Evolutionary conservation across 1,140 invertebrate genomes (phyloP).

Genomic region (Glossosoma conforme): DNA sequence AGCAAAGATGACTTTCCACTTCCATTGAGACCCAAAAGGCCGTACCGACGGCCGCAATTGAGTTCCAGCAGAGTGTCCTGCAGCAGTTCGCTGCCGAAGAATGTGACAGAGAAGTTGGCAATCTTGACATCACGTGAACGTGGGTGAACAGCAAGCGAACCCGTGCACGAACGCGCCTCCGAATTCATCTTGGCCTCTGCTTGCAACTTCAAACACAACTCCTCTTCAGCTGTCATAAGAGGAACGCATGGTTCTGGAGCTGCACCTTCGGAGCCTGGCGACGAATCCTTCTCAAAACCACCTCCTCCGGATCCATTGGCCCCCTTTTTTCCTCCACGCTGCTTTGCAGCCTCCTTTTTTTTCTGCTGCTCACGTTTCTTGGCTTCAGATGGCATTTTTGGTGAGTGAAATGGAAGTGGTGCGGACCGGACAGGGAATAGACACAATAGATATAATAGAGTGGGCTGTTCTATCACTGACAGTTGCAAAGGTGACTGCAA

Average conservation of each 20-base stretch:
- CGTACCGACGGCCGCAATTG: constrained; percentile 95
- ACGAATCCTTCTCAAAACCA: constrained; percentile 33
- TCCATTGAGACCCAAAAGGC: constrained; percentile 93
- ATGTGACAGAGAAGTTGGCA: constrained; percentile 95
- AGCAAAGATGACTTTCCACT: constrained; percentile 92
- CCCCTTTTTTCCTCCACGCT: constrained; percentile 65
- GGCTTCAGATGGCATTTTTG: constrained; percentile 91
- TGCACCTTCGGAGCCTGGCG: not conserved
- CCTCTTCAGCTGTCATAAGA: constrained; percentile 66
- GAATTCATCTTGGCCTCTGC: constrained; percentile 87
- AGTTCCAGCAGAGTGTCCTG: constrained; percentile 95
- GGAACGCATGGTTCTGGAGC: too few species aligned
- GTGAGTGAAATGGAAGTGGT: not conserved
- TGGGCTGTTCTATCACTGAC: too few species aligned
- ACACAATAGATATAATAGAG: too few species aligned
- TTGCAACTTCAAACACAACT: constrained; percentile 82
- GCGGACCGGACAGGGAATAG: too few species aligned
- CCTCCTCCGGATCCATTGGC: constrained; percentile 41
- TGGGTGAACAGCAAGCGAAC: constrained; percentile 90
- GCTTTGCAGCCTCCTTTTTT: constrained; percentile 92
- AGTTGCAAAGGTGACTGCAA: too few species aligned
- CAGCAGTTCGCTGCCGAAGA: constrained; percentile 93
- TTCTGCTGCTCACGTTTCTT: constrained; percentile 96
- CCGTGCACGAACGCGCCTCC: constrained; percentile 90
- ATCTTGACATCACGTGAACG: constrained; percentile 96